These are phyloP conservation scores for Coluber constrictor DNA, from an alignment of 2,797 vertebrate genomes.

Conservation along the genomic window DNA sequence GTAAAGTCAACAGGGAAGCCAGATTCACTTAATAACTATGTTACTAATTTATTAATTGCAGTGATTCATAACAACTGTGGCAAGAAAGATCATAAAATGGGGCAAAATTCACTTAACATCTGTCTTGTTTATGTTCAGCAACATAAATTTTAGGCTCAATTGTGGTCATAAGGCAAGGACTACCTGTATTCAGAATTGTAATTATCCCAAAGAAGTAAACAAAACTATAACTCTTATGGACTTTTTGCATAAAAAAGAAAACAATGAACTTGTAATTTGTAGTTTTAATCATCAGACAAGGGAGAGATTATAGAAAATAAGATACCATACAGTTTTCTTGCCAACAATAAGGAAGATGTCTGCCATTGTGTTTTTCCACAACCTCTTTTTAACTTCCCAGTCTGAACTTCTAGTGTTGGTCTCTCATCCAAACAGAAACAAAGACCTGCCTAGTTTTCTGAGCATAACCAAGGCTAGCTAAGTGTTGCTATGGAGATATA, in stretches of 20 bases:
- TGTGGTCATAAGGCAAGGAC: too few relatives aligned
- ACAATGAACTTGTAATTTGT: not conserved
- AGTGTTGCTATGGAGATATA: not conserved
- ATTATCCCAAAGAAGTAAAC: not conserved
- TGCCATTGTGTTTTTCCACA: not conserved
- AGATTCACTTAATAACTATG: too few relatives aligned
- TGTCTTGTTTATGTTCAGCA: too few relatives aligned
- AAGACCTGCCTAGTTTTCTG: not conserved
- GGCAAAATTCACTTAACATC: too few relatives aligned
- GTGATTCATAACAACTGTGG: too few relatives aligned
- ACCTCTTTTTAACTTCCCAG: not conserved
- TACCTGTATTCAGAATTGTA: not conserved
- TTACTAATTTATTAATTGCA: too few relatives aligned
- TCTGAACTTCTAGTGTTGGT: not conserved
- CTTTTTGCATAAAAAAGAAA: not conserved
- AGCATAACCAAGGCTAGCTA: not conserved
- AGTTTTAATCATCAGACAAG: not conserved
- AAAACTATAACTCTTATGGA: not conserved
- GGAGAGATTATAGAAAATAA: not conserved
- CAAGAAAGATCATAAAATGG: too few relatives aligned
- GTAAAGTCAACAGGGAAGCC: too few relatives aligned
- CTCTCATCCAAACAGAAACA: not conserved
- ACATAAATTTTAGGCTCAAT: too few relatives aligned
- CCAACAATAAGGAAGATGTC: not conserved
- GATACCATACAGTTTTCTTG: not conserved